Conservation (phyloP, 2,888 invertebrate genomes). For the Crematogaster levior region DNA sequence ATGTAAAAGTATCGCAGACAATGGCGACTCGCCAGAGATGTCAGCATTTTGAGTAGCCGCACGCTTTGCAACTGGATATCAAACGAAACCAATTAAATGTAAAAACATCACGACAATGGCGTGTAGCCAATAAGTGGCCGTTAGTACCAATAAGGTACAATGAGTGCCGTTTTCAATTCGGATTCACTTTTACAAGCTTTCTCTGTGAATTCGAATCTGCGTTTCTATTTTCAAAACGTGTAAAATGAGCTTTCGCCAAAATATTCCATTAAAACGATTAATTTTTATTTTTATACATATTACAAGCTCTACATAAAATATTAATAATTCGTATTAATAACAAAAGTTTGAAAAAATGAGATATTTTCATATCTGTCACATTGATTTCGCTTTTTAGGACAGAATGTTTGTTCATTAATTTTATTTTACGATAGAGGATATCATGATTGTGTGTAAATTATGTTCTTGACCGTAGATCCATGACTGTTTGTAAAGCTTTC, state of each 20-base stretch:
- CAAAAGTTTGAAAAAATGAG: background rate
- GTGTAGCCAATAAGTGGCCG: constrained; percentile 29
- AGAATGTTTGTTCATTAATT: background rate
- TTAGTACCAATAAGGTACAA: constrained; percentile 42
- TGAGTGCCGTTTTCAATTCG: constrained; percentile 58
- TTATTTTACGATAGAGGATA: background rate
- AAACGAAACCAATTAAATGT: constrained; percentile 43
- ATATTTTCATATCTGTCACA: background rate
- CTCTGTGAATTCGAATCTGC: constrained; percentile 61
- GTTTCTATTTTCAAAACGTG: background rate
- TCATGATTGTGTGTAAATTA: constrained; percentile 11
- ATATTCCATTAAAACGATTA: background rate
- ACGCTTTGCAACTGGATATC: constrained; percentile 26
- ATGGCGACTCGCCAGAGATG: constrained; percentile 24
- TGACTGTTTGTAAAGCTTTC: constrained; percentile 10
- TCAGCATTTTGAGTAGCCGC: constrained; percentile 29
- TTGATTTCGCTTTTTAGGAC: background rate
- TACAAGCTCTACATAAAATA: background rate
- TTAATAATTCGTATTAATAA: background rate
- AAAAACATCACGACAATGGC: constrained; percentile 51
- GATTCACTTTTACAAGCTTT: constrained; percentile 69
- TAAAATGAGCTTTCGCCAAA: background rate
- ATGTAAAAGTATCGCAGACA: background rate
- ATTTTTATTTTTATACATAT: background rate
- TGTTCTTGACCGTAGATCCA: background rate